Percentiles rank a stretch among this genome's conserved stretches.
Evolutionary conservation across 1,140 invertebrate species (phyloP).

Genomic region (Neelides sp.): DNA sequence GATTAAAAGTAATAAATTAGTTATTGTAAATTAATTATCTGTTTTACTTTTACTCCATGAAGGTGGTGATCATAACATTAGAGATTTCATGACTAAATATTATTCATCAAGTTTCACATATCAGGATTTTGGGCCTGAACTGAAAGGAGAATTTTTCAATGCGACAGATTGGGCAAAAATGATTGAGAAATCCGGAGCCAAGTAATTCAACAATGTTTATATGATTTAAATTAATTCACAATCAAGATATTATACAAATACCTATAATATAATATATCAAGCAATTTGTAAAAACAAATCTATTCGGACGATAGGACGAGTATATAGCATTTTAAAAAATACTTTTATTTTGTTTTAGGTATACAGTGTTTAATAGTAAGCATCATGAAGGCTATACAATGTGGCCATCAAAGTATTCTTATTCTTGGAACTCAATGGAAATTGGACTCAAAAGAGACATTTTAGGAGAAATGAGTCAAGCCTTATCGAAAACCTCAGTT

Average conservation of each 20-base stretch:
- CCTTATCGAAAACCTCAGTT: conserved; percentile 35
- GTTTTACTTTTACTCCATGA: neutral
- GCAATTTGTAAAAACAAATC: no score
- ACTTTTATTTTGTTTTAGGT: no score
- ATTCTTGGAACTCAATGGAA: conserved; percentile 79
- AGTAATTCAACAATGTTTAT: no score
- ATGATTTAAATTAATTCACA: no score
- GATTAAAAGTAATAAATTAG: no score
- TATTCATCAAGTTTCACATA: conserved; percentile 37
- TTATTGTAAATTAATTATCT: no score
- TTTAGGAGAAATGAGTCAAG: conserved; percentile 44
- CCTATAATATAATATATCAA: no score
- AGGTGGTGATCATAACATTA: no score
- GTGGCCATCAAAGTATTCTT: conserved; percentile 74
- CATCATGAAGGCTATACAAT: conserved; percentile 86
- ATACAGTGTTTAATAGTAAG: no score
- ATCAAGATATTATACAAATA: no score
- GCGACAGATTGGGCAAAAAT: conserved; percentile 33
- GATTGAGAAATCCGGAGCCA: conserved; percentile 26
- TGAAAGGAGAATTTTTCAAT: conserved; percentile 36
- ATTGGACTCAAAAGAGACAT: conserved; percentile 72
- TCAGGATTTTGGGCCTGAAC: conserved; percentile 36
- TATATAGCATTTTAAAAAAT: no score
- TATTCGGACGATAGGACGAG: no score
- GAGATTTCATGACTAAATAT: conserved; percentile 33